Percentiles rank a stretch among this genome's conserved stretches.
These are phyloP conservation scores for Drepanosiphum platanoidis DNA, from an alignment of 2,888 invertebrate species.

Conservation along the genomic window DNA sequence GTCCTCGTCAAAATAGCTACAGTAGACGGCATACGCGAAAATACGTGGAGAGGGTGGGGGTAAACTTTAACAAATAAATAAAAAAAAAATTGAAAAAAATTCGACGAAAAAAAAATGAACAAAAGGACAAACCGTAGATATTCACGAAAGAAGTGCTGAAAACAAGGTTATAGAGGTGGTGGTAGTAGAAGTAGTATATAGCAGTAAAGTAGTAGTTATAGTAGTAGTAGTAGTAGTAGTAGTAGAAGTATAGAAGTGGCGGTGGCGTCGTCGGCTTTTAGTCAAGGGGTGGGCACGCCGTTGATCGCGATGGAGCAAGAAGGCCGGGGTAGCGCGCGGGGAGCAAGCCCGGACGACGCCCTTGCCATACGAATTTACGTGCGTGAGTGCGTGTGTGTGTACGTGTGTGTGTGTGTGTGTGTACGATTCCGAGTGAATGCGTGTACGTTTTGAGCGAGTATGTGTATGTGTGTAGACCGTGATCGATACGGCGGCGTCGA, in stretches of 20 bases:
- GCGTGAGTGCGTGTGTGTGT: not conserved
- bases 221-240: not conserved
- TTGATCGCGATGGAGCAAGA: no score
- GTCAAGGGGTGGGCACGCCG: not conserved
- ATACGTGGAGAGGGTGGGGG: not conserved
- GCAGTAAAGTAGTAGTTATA: not conserved
- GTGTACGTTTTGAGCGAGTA: no score
- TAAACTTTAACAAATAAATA: slow-evolving; percentile 20
- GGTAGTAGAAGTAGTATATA: not conserved
- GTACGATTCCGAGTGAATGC: not conserved
- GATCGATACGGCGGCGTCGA: slow-evolving; percentile 62
- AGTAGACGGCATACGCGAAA: not conserved
- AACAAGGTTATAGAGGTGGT: not conserved
- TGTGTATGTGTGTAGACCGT: slow-evolving; percentile 32
- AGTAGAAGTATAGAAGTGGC: not conserved
- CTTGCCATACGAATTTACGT: slow-evolving; percentile 48
- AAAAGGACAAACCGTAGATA: slow-evolving; percentile 18
- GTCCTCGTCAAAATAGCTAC: no score
- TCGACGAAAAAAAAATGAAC: slow-evolving; percentile 10
- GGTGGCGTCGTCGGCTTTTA: not conserved
- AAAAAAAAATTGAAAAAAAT: slow-evolving; percentile 1
- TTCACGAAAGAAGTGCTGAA: slow-evolving; percentile 43
- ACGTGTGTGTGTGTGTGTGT: not conserved
- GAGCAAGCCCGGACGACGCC: slow-evolving; percentile 60
- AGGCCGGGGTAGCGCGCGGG: not conserved